Evolutionary conservation across 2,113 vertebrate genomes (phyloP).

Genomic region (Mesembrinibis cayennensis): DNA sequence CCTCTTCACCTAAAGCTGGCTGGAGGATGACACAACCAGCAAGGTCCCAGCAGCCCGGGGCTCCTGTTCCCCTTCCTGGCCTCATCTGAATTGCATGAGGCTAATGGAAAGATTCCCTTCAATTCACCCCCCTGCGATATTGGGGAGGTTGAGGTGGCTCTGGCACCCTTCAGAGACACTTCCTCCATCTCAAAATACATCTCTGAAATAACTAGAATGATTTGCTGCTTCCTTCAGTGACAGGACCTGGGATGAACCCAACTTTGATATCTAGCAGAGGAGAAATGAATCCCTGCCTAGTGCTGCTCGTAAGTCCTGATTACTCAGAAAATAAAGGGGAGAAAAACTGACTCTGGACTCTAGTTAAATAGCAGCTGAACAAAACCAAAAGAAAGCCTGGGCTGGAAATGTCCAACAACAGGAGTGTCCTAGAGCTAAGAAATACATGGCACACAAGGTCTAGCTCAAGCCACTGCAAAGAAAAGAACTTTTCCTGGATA

Average conservation of each 20-base stretch:
- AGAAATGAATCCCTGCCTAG: not conserved
- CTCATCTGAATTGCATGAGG: not conserved
- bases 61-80: not conserved
- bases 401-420: not conserved
- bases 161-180: not conserved
- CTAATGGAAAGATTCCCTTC: not conserved
- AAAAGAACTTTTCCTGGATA: not conserved
- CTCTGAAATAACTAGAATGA: not conserved
- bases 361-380: not conserved
- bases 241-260: not conserved
- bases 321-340: not conserved
- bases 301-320: not conserved
- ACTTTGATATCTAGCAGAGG: not conserved
- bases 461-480: not conserved
- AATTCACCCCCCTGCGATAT: not conserved
- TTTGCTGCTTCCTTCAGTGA: not conserved
- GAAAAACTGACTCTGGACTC: not conserved
- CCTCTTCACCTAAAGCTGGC: not conserved
- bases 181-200: not conserved
- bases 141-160: not conserved
- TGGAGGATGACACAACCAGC: not conserved
- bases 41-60: not conserved
- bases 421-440: not conserved
- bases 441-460: rapidly evolving
- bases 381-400: not conserved